These are phyloP conservation scores for Malurus splendens DNA, from an alignment of 2,797 vertebrate species.

Conservation along the genomic window DNA sequence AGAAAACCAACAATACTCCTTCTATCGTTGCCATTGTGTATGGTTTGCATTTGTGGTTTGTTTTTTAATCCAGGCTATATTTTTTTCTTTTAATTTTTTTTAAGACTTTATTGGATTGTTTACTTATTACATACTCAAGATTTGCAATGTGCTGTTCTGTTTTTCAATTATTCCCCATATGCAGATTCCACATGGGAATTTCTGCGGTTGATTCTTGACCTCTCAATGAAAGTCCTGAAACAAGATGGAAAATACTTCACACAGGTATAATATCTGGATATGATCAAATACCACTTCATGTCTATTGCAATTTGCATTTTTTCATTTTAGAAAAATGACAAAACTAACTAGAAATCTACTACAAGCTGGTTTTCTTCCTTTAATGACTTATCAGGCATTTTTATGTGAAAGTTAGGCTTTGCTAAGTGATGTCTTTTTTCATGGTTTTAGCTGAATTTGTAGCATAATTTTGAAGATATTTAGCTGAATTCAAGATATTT, in stretches of 20 bases:
- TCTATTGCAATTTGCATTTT: neutral
- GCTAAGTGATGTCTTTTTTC: neutral
- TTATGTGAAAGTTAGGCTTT: neutral
- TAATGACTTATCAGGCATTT: neutral
- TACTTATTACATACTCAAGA: too few species aligned
- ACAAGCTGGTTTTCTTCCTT: neutral
- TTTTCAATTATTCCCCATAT: neutral
- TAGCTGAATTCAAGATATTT: too few species aligned
- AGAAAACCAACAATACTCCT: neutral
- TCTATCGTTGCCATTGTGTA: rapidly evolving
- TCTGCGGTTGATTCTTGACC: constrained; percentile 92
- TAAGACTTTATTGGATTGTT: neutral
- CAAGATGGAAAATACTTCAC: constrained; percentile 94
- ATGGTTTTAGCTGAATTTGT: neutral
- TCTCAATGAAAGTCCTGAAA: constrained; percentile 92
- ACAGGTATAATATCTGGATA: constrained; percentile 76
- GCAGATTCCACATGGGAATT: constrained; percentile 97
- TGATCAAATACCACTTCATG: neutral
- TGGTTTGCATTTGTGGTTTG: neutral
- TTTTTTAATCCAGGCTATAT: neutral
- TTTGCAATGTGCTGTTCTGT: neutral
- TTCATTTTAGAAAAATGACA: neutral
- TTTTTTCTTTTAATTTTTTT: neutral
- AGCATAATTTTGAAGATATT: too few species aligned
- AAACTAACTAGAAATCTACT: neutral